Base-by-base conservation (phyloP, 2,888 invertebrate genomes). In the Hirtodrosophila confusa region DNA sequence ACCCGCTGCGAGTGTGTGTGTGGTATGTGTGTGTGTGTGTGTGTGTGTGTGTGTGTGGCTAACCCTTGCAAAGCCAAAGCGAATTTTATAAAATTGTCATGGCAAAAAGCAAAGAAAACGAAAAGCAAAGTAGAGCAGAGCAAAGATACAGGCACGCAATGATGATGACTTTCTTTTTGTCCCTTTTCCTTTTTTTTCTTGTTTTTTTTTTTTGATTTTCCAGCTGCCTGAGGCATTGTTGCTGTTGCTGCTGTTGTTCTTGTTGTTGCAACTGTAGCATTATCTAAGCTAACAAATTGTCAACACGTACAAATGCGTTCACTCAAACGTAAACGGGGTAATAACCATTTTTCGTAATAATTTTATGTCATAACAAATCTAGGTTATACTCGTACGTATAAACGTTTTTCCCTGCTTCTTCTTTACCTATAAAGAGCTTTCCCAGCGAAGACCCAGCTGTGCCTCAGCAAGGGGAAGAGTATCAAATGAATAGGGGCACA, bases 281-380 rank as follows among this genome's bases (percentile, higher is more conserved):
- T 87, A 87, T 87, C 84, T 83, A 77, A 88, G 80, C 77, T 80
- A 88, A 88, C 86, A 89, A 89, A 89, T 89, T 89, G 85, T 88
- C 89, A 88, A 87, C 89, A 89, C 90, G 89, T 89, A 88, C 88
- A 80, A 89, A 89, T 88, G 84, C 88, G 87, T 88, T 89, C 88
- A 88, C 80, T 89, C 89, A 89, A 89, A 89, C 83, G 83, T 88
- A 89, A 89, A 89, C 89, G 89, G 88, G 88, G 90, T 89, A 89
- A 89, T 89, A 89, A 89, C 80, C 87, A 88, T 89, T 88, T 89
- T 87, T 82, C 78, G 80, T 84, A 77, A 87, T 88, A 89, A 88
- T 89, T 86, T 85, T 79, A 78, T 88, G 88, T 89, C 88, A 87
- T 78, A 88, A 86, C 86, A 89, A 89, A 89, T 89, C 89, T 89